Percentiles rank a stretch among this genome's conserved stretches.
Conservation (phyloP, 2,888 invertebrate genomes). For the Drosophila gaucha region DNA sequence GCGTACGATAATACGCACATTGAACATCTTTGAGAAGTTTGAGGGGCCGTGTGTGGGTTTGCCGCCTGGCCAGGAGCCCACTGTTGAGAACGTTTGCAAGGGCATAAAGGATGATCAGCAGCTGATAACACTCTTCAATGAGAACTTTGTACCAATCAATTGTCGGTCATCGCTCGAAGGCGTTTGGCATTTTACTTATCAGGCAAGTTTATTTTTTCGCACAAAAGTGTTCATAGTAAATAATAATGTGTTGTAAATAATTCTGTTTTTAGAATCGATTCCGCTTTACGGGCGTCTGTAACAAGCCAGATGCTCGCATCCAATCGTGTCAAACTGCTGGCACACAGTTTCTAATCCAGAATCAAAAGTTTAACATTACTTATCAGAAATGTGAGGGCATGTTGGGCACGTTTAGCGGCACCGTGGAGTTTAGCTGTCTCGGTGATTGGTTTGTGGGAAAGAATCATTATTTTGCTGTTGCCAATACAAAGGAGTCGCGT, state of each 20-base stretch:
- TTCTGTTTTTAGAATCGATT: conserved; percentile 88
- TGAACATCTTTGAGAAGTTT: conserved; percentile 95
- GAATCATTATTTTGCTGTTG: conserved; percentile 98
- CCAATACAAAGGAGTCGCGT: conserved; percentile 97
- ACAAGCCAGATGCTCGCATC: conserved; percentile 94
- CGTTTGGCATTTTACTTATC: conserved; percentile 98
- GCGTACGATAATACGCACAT: conserved; percentile 92
- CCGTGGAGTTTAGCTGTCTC: conserved; percentile 95
- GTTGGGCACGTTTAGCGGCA: conserved; percentile 95
- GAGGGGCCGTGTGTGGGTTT: conserved; percentile 93
- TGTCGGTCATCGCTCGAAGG: conserved; percentile 97
- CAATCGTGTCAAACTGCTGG: conserved; percentile 98
- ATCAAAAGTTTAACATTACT: conserved; percentile 98
- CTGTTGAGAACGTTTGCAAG: conserved; percentile 91
- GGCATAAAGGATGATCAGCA: conserved; percentile 92
- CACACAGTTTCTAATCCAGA: conserved; percentile 97
- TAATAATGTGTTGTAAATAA: conserved; percentile 13
- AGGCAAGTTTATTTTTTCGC: conserved; percentile 84
- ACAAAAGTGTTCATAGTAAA: not conserved
- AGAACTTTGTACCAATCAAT: conserved; percentile 95
- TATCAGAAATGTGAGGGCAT: conserved; percentile 95
- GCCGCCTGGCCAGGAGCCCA: conserved; percentile 87
- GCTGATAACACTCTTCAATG: conserved; percentile 93
- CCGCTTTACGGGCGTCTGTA: conserved; percentile 96
- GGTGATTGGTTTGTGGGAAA: conserved; percentile 98